Conservation (phyloP, 2,888 invertebrate genomes). For the Nemurella pictetii region DNA sequence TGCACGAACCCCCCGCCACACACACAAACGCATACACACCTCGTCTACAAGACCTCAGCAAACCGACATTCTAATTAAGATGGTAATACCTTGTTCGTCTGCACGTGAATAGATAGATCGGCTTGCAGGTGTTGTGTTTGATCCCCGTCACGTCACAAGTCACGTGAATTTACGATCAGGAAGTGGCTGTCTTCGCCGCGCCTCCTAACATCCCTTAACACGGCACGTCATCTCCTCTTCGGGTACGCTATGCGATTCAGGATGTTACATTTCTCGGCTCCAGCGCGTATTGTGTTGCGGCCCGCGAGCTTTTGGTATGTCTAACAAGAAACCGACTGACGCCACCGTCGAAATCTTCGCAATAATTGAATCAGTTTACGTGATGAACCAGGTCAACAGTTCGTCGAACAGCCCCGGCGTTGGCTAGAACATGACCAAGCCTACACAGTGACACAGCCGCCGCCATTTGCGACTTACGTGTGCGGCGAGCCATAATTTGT, state of each 20-base stretch:
- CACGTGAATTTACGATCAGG: constrained; percentile 9
- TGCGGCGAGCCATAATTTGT: background rate
- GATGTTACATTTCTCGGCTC: background rate
- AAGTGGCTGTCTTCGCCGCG: constrained; percentile 7
- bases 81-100: constrained; percentile 1
- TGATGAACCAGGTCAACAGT: background rate
- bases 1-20: background rate
- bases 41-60: background rate
- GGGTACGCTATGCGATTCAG: background rate
- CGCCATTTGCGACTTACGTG: background rate
- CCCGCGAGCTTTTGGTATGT: background rate
- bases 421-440: background rate
- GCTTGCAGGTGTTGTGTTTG: background rate
- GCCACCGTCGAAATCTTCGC: background rate
- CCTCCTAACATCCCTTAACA: background rate
- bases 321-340: background rate
- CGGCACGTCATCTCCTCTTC: background rate
- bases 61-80: constrained; percentile 18
- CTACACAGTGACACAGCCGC: background rate
- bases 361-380: background rate
- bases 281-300: background rate
- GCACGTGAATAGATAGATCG: constrained; percentile 1
- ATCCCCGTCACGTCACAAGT: constrained; percentile 14
- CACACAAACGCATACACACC: background rate
- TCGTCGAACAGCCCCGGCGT: background rate